Percentiles rank a stretch among this genome's conserved stretches.
Conservation (phyloP, 1,140 invertebrate species). For the Sarcophaga bullata region DNA sequence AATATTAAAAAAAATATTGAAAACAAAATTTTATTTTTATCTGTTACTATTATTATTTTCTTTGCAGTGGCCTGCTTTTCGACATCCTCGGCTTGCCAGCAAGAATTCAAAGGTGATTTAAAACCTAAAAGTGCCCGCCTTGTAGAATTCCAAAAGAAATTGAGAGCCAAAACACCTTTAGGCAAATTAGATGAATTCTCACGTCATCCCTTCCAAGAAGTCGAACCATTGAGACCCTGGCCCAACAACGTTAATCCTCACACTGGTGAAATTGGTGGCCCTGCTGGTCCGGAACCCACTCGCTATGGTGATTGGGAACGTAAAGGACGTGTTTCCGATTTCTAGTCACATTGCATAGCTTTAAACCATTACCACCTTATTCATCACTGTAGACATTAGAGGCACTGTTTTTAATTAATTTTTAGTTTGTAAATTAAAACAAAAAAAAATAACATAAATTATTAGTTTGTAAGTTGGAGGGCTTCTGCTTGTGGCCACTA, state of each 20-base stretch:
- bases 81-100: conserved; percentile 48
- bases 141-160: conserved; percentile 72
- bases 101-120: conserved; percentile 22
- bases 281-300: conserved; percentile 96
- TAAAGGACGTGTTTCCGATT: conserved; percentile 94
- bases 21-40: neutral
- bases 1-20: neutral
- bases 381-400: conserved; percentile 19
- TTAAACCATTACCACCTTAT: neutral
- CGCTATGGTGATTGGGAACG: conserved; percentile 99
- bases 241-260: conserved; percentile 89
- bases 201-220: conserved; percentile 81
- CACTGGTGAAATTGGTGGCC: conserved; percentile 85
- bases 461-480: conserved; percentile 25
- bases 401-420: neutral
- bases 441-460: conserved; percentile 17
- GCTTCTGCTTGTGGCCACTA: neutral
- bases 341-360: conserved; percentile 66
- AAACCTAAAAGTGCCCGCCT: conserved; percentile 53
- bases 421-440: neutral
- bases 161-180: conserved; percentile 72
- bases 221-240: conserved; percentile 86
- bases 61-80: conserved; percentile 52
- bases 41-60: neutral
- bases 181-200: conserved; percentile 75